Evolutionary conservation across 1,140 invertebrate species (phyloP).

Genomic region (Hermatobates lingyangjiaoensis): DNA sequence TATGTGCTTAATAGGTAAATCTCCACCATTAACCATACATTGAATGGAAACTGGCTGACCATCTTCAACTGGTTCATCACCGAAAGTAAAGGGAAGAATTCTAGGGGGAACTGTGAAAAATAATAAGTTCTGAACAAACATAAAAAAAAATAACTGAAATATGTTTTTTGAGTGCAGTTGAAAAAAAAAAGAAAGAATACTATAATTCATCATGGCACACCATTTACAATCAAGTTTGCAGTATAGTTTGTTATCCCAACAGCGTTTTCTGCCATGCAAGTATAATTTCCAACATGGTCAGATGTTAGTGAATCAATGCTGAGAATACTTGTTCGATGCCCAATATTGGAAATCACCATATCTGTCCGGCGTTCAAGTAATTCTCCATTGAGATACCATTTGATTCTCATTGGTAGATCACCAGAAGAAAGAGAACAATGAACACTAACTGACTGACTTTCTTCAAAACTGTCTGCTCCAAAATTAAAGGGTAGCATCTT

Average conservation of each 20-base stretch:
- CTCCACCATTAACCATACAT: slow-evolving; percentile 50
- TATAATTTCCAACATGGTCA: slow-evolving; percentile 18
- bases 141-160: background rate
- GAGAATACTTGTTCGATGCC: slow-evolving; percentile 32
- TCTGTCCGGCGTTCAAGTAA: slow-evolving; percentile 36
- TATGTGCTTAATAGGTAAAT: slow-evolving; percentile 40
- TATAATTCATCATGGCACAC: slow-evolving; percentile 6
- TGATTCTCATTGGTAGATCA: slow-evolving; percentile 37
- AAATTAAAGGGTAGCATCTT: slow-evolving; percentile 56
- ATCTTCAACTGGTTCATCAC: slow-evolving; percentile 28
- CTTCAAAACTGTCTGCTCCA: slow-evolving; percentile 30
- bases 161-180: background rate
- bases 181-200: background rate
- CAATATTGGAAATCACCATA: slow-evolving; percentile 30
- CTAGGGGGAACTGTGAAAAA: slow-evolving; percentile 32
- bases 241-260: slow-evolving; percentile 15
- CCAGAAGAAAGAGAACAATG: slow-evolving; percentile 44
- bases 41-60: slow-evolving; percentile 29
- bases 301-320: slow-evolving; percentile 52
- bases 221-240: slow-evolving; percentile 17
- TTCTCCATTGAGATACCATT: slow-evolving; percentile 32
- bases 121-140: background rate
- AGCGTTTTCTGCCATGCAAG: slow-evolving; percentile 16
- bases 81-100: slow-evolving; percentile 38
- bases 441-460: slow-evolving; percentile 23